These are phyloP conservation scores for Drosophila suboccidentalis DNA, from an alignment of 2,888 invertebrate genomes.

Conservation along the genomic window DNA sequence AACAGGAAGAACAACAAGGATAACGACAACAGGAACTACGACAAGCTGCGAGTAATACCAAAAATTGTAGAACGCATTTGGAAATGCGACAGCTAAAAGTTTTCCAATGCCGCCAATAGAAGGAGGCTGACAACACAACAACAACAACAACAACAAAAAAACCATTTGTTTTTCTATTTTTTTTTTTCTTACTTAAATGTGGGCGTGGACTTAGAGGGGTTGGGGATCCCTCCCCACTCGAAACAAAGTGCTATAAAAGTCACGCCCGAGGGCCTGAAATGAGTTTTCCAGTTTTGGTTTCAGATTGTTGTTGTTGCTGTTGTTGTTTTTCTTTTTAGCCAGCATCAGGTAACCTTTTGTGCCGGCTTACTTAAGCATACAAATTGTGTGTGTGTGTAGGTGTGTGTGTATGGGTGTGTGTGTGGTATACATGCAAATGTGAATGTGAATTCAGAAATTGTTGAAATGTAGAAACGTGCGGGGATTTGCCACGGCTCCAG, in stretches of 20 bases:
- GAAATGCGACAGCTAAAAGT: constrained; percentile 51
- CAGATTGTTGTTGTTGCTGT: constrained; percentile 20
- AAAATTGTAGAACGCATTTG: constrained; percentile 60
- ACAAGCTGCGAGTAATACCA: constrained; percentile 31
- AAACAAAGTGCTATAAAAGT: constrained; percentile 78
- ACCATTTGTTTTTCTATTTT: constrained; percentile 54
- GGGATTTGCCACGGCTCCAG: constrained; percentile 65
- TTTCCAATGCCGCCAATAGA: constrained; percentile 42
- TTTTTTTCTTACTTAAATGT: constrained; percentile 12
- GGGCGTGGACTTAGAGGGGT: not conserved
- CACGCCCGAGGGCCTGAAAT: constrained; percentile 75
- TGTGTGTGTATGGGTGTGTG: constrained; percentile 18
- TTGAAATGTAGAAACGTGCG: constrained; percentile 74
- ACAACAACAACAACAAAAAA: constrained; percentile 32
- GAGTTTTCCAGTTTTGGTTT: constrained; percentile 73
- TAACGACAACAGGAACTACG: constrained; percentile 42
- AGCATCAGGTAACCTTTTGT: constrained; percentile 79
- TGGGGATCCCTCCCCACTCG: constrained; percentile 3
- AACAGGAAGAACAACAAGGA: constrained; percentile 31
- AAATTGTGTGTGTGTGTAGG: constrained; percentile 47
- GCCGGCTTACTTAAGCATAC: constrained; percentile 78
- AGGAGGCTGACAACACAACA: constrained; percentile 46
- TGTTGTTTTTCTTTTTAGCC: constrained; percentile 48
- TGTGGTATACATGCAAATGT: constrained; percentile 64
- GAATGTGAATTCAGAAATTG: constrained; percentile 65